phyloP scores from a whole-genome alignment of 2,797 vertebrate genomes.

The Philypnodon macrostomus region DNA sequence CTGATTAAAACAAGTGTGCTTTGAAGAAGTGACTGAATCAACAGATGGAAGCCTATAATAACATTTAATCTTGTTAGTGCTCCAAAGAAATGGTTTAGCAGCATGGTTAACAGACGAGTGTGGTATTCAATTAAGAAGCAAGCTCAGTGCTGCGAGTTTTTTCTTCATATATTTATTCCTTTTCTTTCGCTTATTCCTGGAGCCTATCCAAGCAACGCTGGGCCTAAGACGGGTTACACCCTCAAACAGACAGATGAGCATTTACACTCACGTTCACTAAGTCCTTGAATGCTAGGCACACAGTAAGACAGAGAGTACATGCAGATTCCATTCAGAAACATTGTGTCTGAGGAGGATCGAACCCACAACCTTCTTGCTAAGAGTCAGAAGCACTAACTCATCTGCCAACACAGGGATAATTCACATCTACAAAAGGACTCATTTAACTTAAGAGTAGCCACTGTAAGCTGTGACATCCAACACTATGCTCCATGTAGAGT shows the following conservation, averaged over 20 bases:
- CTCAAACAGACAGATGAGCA: too few species aligned
- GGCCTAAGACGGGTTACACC: too few species aligned
- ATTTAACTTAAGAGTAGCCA: neutral
- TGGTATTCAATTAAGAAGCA: conserved; percentile 32
- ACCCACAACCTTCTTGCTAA: too few species aligned
- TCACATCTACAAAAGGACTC: too few species aligned
- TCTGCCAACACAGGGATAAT: too few species aligned
- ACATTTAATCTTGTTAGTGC: conserved; percentile 40
- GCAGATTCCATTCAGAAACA: too few species aligned
- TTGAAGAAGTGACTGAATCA: conserved; percentile 22
- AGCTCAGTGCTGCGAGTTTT: conserved; percentile 6
- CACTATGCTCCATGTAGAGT: neutral
- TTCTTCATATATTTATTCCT: conserved; percentile 1
- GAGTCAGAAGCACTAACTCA: neutral
- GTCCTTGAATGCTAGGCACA: too few species aligned
- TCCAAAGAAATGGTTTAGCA: conserved; percentile 30
- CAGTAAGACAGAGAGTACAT: too few species aligned
- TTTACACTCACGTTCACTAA: too few species aligned
- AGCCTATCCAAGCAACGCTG: too few species aligned
- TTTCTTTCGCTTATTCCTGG: too few species aligned
- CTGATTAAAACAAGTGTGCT: conserved; percentile 28
- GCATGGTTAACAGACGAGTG: conserved; percentile 24
- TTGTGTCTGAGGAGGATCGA: too few species aligned
- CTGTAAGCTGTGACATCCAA: neutral
- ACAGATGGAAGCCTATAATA: conserved; percentile 46